These are phyloP conservation scores for Rhodophaea formosa DNA, from an alignment of 2,888 invertebrate species.

Conservation along the genomic window DNA sequence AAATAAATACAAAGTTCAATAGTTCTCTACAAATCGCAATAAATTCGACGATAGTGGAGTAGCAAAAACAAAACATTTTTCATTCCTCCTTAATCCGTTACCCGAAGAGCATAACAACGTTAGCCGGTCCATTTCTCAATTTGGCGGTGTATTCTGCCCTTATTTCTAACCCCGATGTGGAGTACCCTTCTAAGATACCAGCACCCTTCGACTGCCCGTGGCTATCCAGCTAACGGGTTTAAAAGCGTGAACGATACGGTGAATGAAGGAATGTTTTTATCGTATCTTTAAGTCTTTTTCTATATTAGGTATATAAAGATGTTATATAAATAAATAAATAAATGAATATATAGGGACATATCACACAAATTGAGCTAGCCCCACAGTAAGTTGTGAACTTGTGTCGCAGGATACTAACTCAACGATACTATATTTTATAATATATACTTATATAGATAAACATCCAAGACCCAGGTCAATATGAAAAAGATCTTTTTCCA, in stretches of 20 bases:
- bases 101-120: constrained; percentile 74
- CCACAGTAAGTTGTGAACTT: too few relatives aligned
- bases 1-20: neutral
- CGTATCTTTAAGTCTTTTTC: neutral
- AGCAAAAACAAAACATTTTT: constrained; percentile 69
- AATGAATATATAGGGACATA: too few relatives aligned
- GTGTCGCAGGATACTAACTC: too few relatives aligned
- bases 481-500: too few relatives aligned
- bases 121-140: constrained; percentile 82
- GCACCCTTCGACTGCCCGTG: constrained; percentile 67
- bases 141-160: constrained; percentile 35
- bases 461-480: too few relatives aligned
- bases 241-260: constrained; percentile 28
- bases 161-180: constrained; percentile 32
- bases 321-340: too few relatives aligned
- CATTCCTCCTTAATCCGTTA: constrained; percentile 61
- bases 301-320: neutral
- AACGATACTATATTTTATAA: too few relatives aligned
- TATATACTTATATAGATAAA: too few relatives aligned
- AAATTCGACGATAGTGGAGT: constrained; percentile 44
- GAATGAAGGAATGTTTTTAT: constrained; percentile 36
- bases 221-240: constrained; percentile 32
- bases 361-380: too few relatives aligned
- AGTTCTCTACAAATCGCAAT: constrained; percentile 26
- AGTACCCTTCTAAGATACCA: constrained; percentile 58